A percentile compares a stretch with the other conserved stretches of the same genome.
Evolutionary conservation across 2,113 vertebrate genomes (phyloP).

Genomic region (Phylloscopus trochilus): DNA sequence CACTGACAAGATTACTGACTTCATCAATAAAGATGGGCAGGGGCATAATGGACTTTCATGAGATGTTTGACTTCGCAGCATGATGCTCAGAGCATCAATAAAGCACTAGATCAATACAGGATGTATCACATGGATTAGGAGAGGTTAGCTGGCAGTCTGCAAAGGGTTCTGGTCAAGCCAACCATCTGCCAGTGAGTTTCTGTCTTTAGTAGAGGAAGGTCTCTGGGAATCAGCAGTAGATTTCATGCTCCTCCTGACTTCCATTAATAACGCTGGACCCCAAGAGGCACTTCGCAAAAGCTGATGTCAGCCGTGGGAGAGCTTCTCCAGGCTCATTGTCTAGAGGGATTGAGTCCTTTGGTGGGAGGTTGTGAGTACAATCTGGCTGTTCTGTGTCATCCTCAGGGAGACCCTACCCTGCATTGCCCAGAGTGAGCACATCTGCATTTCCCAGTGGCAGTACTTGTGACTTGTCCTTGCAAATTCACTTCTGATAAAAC

Average conservation of each 20-base stretch:
- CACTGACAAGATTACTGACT: conserved; percentile 9
- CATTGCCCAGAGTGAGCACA: background rate
- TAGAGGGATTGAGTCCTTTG: background rate
- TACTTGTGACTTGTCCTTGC: background rate
- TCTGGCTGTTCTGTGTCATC: background rate
- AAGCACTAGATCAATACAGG: conserved; percentile 2
- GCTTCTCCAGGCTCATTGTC: background rate
- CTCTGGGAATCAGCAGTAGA: background rate
- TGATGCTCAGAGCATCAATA: background rate
- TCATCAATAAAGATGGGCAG: background rate
- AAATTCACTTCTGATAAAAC: background rate
- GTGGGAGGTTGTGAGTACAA: background rate
- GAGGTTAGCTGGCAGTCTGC: background rate
- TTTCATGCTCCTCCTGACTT: background rate
- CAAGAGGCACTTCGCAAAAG: background rate
- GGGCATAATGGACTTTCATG: background rate
- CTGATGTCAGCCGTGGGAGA: background rate
- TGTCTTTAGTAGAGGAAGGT: background rate
- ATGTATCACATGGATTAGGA: background rate
- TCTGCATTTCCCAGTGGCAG: background rate
- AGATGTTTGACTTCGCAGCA: background rate
- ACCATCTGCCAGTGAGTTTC: background rate
- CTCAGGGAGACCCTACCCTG: background rate
- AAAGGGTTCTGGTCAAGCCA: background rate
- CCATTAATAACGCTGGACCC: background rate